Evolutionary conservation across 2,888 invertebrate species (phyloP), one percentile per base, ranked within the genome.

Genomic region (Philhelius pedissequus): DNA sequence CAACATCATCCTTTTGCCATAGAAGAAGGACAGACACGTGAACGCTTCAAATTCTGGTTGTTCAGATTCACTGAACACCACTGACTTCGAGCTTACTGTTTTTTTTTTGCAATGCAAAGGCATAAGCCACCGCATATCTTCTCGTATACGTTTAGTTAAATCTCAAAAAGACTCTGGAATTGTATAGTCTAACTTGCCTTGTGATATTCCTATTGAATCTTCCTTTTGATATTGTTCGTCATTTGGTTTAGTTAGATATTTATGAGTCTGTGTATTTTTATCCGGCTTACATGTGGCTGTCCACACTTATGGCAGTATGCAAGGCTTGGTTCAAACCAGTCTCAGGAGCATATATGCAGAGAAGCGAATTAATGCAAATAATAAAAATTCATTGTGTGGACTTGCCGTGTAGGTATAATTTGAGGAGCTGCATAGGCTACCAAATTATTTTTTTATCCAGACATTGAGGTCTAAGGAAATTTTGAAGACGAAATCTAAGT

Each of bases 111-210:
- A 60, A 45, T 56, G 27, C 20, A 43, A 48, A 54, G 79, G 20
- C 83, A 79, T 83, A 83, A 83, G 58, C 64, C 79, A 83, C 83
- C 54, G 68, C 69, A 78, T 62, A 74, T 43, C 74, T 18, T 45
- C 43, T 38, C 32, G 30, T 69, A n/a, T n/a, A 48, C 48, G 15
- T 18, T 6, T 13, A 38, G 54, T 62, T 13, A 54, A 60, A 32
- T 66, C 45, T 48, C 25, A 35, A 20, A 58, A 50, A 25, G 43
- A 54, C 35, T 54, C 13, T 7, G 18, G 9, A 5, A 27, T 27
- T 43, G 2, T 38, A 15, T 60, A n/a, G n/a, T n/a, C n/a, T n/a
- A n/a, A n/a, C 45, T 69, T 74, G 78, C 69, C 40, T 56, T 18
- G 18, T 11, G 5, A 62, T 78, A 78, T 83, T 83, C 45, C 66